These are phyloP conservation scores for Mustela lutreola DNA, from an alignment of 2,113 vertebrate genomes.

Conservation along the genomic window DNA sequence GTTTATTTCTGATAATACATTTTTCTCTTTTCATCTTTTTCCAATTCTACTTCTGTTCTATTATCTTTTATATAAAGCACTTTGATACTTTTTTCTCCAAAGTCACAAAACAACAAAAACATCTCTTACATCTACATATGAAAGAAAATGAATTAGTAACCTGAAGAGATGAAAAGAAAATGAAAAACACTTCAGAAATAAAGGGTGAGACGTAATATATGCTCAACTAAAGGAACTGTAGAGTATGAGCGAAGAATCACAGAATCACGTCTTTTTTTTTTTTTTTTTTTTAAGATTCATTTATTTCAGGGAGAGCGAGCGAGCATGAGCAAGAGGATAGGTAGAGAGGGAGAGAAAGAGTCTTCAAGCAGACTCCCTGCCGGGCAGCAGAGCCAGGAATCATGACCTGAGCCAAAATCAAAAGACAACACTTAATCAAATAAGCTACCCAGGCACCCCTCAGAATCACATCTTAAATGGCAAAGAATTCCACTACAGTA, in stretches of 20 bases:
- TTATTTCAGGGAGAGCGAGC: neutral
- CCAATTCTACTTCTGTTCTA: slow-evolving; percentile 28
- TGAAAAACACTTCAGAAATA: slow-evolving; percentile 46
- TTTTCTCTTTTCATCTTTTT: slow-evolving; percentile 47
- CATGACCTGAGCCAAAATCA: neutral
- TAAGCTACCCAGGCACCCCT: neutral
- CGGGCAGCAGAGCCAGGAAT: neutral
- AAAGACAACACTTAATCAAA: neutral
- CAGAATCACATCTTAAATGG: neutral
- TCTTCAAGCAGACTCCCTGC: neutral
- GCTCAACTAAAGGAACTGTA: neutral
- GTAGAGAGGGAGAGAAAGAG: neutral
- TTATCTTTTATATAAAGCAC: slow-evolving; percentile 19
- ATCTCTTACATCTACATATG: neutral
- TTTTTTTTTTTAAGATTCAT: neutral
- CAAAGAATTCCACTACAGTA: neutral
- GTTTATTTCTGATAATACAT: neutral
- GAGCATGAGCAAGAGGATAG: neutral
- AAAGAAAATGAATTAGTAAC: slow-evolving; percentile 49
- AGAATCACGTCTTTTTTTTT: neutral
- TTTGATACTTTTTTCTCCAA: slow-evolving; percentile 31
- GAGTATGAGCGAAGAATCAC: neutral
- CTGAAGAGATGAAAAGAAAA: slow-evolving; percentile 41
- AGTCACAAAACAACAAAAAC: slow-evolving; percentile 42
- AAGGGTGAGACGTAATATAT: neutral